These are phyloP conservation scores for Oscarella lobularis DNA, from an alignment of 37 sponge, comb jelly and placozoan genomes.

Conservation along the genomic window DNA sequence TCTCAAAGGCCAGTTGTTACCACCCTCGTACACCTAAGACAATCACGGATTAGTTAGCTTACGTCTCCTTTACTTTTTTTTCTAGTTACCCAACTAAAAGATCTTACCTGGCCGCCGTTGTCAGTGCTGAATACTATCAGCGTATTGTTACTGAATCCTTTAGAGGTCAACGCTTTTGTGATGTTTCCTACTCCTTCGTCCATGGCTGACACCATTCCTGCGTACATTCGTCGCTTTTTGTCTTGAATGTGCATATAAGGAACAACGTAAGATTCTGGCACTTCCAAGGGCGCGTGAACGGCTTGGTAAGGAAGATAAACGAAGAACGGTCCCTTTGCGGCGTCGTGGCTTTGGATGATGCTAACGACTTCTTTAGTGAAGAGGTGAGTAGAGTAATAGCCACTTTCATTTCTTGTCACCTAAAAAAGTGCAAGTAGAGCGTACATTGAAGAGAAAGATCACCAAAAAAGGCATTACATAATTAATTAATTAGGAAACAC, in stretches of 20 bases:
- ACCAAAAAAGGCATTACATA: too few species aligned
- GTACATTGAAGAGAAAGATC: too few species aligned
- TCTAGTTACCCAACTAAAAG: not conserved
- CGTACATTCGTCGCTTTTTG: not conserved
- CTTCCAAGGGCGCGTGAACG: not conserved
- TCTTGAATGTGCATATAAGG: not conserved
- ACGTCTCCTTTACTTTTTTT: not conserved
- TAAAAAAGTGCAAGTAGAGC: too few species aligned
- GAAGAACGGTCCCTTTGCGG: not conserved
- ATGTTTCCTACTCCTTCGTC: slow-evolving; percentile 3
- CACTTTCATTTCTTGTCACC: not conserved
- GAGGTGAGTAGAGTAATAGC: not conserved
- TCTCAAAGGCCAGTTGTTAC: not conserved
- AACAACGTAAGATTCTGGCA: not conserved
- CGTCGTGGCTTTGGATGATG: not conserved
- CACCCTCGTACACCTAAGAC: not conserved
- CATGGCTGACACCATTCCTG: not conserved
- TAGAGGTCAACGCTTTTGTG: not conserved
- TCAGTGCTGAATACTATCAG: not conserved
- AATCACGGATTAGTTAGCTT: not conserved
- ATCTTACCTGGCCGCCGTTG: not conserved
- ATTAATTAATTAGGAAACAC: too few species aligned
- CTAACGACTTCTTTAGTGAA: not conserved
- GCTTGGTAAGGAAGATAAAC: not conserved
- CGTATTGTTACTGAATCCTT: not conserved